phyloP scores from a whole-genome alignment of 2,797 vertebrate genomes.

The Hippopotamyrus pictus region DNA sequence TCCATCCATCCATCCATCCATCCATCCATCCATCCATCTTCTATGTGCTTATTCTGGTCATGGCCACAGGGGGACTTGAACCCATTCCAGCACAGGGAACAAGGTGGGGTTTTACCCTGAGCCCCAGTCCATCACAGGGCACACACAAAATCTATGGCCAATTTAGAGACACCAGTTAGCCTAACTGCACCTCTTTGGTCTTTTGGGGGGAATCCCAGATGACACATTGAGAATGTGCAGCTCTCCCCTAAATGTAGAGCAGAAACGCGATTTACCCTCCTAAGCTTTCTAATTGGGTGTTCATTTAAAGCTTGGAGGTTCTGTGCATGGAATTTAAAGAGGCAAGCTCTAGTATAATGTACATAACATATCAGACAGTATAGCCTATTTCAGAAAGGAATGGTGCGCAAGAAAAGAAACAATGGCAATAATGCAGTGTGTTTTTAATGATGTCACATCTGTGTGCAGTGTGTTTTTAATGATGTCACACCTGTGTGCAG shows the following conservation, averaged over 20 bases:
- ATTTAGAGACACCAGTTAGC: neutral
- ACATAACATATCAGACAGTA: neutral
- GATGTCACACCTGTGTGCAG: neutral
- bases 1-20: neutral
- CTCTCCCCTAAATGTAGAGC: neutral
- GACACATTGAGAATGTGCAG: neutral
- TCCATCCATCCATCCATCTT: neutral
- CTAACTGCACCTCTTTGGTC: neutral
- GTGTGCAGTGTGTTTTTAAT: neutral
- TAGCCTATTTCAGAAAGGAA: neutral
- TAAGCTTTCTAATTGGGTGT: neutral
- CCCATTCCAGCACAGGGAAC: neutral
- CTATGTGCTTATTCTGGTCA: neutral
- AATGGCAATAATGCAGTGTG: neutral
- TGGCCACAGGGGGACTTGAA: neutral
- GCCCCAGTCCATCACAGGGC: neutral
- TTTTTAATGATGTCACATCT: no score
- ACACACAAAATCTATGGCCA: neutral
- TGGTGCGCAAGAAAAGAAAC: neutral
- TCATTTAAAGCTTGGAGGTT: neutral
- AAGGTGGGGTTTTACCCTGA: neutral
- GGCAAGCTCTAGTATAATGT: neutral
- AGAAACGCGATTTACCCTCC: neutral
- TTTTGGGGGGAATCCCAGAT: neutral
- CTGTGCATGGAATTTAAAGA: neutral